A percentile compares a stretch with the other conserved stretches of the same genome.
Evolutionary conservation across 2,888 invertebrate genomes (phyloP).

Genomic region (Aspidiotus rigidus): DNA sequence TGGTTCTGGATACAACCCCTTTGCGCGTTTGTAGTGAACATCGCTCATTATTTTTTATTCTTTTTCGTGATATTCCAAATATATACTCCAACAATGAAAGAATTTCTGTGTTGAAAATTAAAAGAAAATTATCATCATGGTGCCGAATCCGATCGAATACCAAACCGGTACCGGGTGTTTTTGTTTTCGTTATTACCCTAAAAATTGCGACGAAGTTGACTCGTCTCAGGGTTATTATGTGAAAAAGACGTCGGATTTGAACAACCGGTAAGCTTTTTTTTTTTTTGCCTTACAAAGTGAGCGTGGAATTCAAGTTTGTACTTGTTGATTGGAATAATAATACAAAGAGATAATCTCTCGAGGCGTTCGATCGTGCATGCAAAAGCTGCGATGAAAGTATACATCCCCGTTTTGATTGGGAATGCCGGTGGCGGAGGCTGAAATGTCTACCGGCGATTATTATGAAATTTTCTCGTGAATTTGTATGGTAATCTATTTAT

Average conservation of each 20-base stretch:
- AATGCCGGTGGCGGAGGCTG: too few relatives aligned
- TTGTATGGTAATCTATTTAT: too few relatives aligned
- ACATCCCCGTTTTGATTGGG: too few relatives aligned
- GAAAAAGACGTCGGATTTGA: slow-evolving; percentile 6
- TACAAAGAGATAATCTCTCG: neutral
- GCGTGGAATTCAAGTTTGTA: too few relatives aligned
- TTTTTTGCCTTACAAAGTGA: neutral
- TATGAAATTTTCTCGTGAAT: too few relatives aligned
- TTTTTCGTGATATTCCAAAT: neutral
- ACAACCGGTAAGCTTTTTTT: neutral
- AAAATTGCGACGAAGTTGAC: slow-evolving; percentile 15
- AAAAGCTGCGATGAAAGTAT: too few relatives aligned
- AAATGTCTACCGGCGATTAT: too few relatives aligned
- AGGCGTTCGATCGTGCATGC: too few relatives aligned
- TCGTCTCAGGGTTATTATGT: slow-evolving; percentile 16
- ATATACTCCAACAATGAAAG: too few relatives aligned
- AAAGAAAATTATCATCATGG: slow-evolving; percentile 5
- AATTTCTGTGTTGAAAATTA: neutral
- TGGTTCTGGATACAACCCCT: neutral
- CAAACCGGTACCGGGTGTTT: slow-evolving; percentile 17
- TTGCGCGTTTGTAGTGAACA: neutral
- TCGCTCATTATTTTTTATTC: neutral
- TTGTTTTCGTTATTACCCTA: slow-evolving; percentile 19
- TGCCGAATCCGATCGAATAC: slow-evolving; percentile 17
- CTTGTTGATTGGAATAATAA: too few relatives aligned